Base-by-base conservation (phyloP, 2,888 invertebrate species). In the Neuroscelio doddi region DNA sequence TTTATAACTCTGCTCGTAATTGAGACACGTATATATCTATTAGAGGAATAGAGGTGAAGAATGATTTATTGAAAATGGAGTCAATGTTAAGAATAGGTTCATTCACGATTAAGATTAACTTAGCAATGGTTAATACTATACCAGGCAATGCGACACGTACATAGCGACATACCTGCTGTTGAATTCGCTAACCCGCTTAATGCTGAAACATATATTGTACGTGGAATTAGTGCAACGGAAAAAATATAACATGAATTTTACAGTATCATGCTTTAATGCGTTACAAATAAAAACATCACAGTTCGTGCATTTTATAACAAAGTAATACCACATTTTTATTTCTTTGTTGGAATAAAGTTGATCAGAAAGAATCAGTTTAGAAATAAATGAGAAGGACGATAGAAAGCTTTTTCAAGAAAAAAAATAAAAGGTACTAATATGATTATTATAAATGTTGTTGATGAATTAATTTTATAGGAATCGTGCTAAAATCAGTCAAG, bases 81-180 rank as follows among this genome's bases (percentile, higher is more conserved):
- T 58, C 53, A 46, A 61, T 53, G 45, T 58, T 56, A 46, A 61
- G 24, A 56, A 65, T 51, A 51, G 42, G 49, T 55, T 41, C 16
- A 29, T 58, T 53, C 45, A 39, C 64, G 65, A 68, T 71, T 68
- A 70, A 71, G 70, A 73, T 72, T 77, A 77, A 78, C 81, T 83
- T 82, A 83, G 81, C 80, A 79, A 78, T 78, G 77, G 81, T 84
- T 82, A 83, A 84, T 83, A 84, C 82, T 84, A 73, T 82, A 83
- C 83, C 83, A 83, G 81, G 83, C 82, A 83, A 82, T 80, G 77
- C 74, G 85, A 84, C 83, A 85, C 85, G 81, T 85, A 85, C 85
- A 85, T 83, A 83, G 79, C 79, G 84, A 84, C 85, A 84, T 85
- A 86, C 86, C 86, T 86, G 86, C 85, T 76, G 86, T 81, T 64